Percentiles rank a stretch among this genome's conserved stretches.
Evolutionary conservation across 2,888 invertebrate species (phyloP).

Genomic region (Allygus modestus): DNA sequence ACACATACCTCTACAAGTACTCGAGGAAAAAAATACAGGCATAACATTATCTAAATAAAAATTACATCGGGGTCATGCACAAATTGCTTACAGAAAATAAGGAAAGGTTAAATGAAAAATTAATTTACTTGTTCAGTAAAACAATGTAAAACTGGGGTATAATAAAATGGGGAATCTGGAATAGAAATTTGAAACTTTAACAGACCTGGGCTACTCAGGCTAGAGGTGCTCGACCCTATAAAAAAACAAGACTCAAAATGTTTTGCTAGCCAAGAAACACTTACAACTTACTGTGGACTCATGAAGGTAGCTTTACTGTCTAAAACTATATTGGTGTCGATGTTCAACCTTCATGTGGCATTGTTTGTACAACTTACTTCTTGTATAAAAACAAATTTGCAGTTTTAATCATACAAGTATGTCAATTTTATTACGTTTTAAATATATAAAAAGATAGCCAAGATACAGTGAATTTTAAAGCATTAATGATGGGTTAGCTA

Average conservation of each 20-base stretch:
- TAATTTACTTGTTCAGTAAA: not conserved
- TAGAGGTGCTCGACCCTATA: constrained; percentile 73
- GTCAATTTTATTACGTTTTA: no score
- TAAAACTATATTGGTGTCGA: no score
- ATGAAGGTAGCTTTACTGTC: no score
- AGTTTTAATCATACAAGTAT: no score
- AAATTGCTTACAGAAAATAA: not conserved
- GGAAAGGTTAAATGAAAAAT: not conserved
- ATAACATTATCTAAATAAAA: not conserved
- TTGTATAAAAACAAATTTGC: no score
- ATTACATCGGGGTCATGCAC: constrained; percentile 1
- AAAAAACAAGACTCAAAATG: constrained; percentile 67
- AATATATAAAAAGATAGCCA: no score
- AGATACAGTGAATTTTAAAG: no score
- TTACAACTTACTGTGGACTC: no score
- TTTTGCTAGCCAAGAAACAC: not conserved
- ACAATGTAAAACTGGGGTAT: not conserved
- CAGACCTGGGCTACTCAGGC: constrained; percentile 73
- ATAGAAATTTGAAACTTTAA: constrained; percentile 61
- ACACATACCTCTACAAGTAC: not conserved
- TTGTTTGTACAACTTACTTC: no score
- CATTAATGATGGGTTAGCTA: no score
- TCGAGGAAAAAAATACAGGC: not conserved
- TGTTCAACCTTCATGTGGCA: no score
- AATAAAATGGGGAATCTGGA: not conserved